Conservation (phyloP, 2,797 vertebrate genomes). For the Halcyon smyrnensis region DNA sequence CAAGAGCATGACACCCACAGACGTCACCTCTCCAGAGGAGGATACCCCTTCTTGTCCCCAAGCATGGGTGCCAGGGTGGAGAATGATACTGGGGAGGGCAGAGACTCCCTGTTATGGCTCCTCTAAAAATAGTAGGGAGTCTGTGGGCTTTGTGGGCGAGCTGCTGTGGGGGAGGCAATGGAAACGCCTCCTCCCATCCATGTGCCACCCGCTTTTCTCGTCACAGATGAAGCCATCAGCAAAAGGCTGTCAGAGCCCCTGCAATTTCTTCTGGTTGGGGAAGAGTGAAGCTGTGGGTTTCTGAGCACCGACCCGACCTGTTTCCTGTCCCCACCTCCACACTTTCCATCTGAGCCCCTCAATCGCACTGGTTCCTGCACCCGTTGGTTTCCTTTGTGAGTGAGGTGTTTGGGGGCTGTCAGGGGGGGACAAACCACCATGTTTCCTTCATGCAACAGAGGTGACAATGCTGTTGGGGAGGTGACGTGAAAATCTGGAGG, state of each 20-base stretch:
- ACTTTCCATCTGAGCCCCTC: neutral
- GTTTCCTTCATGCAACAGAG: accelerated
- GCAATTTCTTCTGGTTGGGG: neutral
- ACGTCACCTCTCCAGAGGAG: neutral
- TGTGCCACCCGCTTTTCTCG: accelerated
- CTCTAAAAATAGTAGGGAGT: neutral
- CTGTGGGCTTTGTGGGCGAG: accelerated
- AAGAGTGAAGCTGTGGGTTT: neutral
- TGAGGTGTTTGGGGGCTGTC: accelerated
- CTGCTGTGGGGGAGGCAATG: too few species aligned
- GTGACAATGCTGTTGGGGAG: accelerated
- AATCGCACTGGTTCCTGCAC: accelerated
- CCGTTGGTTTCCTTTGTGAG: neutral
- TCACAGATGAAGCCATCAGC: accelerated
- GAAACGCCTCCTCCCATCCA: neutral
- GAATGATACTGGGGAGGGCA: accelerated
- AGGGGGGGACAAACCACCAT: accelerated
- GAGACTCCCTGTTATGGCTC: neutral
- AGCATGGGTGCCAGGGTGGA: accelerated
- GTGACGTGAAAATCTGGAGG: accelerated
- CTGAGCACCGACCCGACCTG: accelerated
- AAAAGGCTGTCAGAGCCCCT: neutral
- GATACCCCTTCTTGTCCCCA: neutral
- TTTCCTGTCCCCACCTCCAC: neutral
- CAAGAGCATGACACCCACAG: accelerated